phyloP scores from a whole-genome alignment of 2,888 invertebrate species.

The Chaetoderma sp. region DNA sequence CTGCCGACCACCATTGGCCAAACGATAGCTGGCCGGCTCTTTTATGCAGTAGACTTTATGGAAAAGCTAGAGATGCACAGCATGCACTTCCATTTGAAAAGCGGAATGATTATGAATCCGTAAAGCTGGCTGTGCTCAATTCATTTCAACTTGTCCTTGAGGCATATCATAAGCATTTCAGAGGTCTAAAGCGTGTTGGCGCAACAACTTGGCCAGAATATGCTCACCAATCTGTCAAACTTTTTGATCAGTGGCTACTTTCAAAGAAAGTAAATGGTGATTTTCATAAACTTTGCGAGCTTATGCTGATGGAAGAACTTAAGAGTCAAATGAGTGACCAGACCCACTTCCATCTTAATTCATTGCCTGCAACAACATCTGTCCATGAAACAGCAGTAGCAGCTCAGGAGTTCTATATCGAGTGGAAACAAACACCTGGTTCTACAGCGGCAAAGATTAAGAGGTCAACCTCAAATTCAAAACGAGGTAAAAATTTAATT shows the following conservation, averaged over 20 bases:
- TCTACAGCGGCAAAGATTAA: too few species aligned
- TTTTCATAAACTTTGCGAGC: background rate
- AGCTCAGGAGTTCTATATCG: too few species aligned
- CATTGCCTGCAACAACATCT: too few species aligned
- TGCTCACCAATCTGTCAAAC: conserved; percentile 13
- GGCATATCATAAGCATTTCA: conserved; percentile 15
- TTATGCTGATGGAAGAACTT: conserved; percentile 5
- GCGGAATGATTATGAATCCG: conserved; percentile 15
- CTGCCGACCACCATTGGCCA: background rate
- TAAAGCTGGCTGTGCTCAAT: conserved; percentile 8
- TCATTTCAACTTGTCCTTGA: conserved; percentile 22
- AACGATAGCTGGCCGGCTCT: background rate
- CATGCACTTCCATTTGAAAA: background rate
- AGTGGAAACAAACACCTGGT: too few species aligned
- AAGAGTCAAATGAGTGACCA: too few species aligned
- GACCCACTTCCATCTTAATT: too few species aligned
- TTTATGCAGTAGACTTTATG: conserved; percentile 8
- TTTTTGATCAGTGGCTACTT: conserved; percentile 9
- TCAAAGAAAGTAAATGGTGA: background rate
- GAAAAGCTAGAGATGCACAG: conserved; percentile 1
- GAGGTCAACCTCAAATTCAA: too few species aligned
- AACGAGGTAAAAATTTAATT: too few species aligned
- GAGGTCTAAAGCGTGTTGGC: conserved; percentile 4
- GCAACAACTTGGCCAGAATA: conserved; percentile 6
- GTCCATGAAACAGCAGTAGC: too few species aligned